Conservation (phyloP, 2,797 vertebrate species). For the Microctenopoma stevenorrisi region DNA sequence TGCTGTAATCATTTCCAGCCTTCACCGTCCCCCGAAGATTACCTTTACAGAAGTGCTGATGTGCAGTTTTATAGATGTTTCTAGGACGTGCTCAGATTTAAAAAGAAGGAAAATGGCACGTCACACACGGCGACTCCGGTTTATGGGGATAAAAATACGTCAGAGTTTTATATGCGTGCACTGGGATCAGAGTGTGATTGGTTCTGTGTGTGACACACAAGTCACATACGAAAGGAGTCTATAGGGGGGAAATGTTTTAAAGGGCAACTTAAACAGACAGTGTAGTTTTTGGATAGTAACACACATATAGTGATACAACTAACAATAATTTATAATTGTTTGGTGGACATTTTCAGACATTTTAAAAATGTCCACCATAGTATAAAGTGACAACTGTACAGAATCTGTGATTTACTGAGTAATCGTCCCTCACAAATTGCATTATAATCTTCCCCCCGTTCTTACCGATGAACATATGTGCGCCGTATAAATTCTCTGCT, state of each 20-base stretch:
- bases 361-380: neutral
- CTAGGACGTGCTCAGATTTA: constrained; percentile 36
- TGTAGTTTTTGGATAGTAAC: neutral
- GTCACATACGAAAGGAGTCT: neutral
- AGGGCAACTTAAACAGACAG: neutral
- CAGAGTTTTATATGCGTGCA: constrained; percentile 23
- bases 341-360: neutral
- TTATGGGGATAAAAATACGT: constrained; percentile 39
- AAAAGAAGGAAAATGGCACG: constrained; percentile 50
- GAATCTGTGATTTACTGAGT: neutral
- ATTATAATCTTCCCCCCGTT: constrained; percentile 16
- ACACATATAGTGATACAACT: neutral
- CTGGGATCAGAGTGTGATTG: neutral
- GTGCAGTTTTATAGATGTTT: constrained; percentile 54
- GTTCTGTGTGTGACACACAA: neutral
- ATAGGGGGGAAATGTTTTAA: neutral
- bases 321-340: no score
- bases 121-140: constrained; percentile 38
- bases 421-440: neutral
- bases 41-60: constrained; percentile 45
- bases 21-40: constrained; percentile 35
- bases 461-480: constrained; percentile 13
- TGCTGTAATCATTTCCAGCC: constrained; percentile 65
- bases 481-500: constrained; percentile 47
- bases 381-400: neutral